Evolutionary conservation across 2,113 vertebrate genomes (phyloP).

Genomic region (Tretioscincus oriximinensis): DNA sequence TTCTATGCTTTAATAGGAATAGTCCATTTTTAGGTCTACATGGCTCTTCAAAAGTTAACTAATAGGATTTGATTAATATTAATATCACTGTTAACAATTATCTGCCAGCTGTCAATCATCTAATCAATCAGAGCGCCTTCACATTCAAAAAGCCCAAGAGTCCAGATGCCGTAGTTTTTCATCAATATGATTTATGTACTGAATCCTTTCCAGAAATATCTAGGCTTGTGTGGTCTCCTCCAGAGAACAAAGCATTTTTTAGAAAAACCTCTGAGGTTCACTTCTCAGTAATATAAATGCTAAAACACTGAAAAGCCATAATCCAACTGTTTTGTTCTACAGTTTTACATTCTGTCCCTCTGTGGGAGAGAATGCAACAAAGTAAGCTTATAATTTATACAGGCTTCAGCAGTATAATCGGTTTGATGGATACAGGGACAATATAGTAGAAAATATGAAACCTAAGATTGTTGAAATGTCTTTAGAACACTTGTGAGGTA

Average conservation of each 20-base stretch:
- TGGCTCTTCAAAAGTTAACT: background rate
- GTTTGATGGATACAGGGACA: background rate
- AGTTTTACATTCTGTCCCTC: conserved; percentile 19
- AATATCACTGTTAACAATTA: conserved; percentile 11
- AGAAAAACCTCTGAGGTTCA: background rate
- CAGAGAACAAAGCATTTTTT: conserved; percentile 30
- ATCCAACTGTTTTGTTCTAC: conserved; percentile 21
- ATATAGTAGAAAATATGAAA: background rate
- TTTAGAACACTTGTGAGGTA: conserved; percentile 19
- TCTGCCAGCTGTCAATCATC: conserved; percentile 32
- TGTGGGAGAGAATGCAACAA: background rate
- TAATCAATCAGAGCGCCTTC: conserved; percentile 24
- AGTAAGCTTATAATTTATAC: background rate
- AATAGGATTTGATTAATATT: conserved; percentile 23
- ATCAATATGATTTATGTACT: conserved; percentile 9
- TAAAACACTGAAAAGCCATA: conserved; percentile 32
- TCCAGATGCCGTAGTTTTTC: conserved; percentile 22
- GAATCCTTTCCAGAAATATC: conserved; percentile 17
- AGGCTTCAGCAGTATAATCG: conserved; percentile 2
- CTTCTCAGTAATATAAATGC: conserved; percentile 13
- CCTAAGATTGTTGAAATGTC: background rate
- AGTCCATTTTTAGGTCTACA: too few species aligned
- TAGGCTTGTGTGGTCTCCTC: conserved; percentile 10
- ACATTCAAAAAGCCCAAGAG: conserved; percentile 27
- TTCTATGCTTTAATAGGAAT: too few species aligned